Evolutionary conservation across 1,140 invertebrate species (phyloP).

Genomic region (Samia ricini): DNA sequence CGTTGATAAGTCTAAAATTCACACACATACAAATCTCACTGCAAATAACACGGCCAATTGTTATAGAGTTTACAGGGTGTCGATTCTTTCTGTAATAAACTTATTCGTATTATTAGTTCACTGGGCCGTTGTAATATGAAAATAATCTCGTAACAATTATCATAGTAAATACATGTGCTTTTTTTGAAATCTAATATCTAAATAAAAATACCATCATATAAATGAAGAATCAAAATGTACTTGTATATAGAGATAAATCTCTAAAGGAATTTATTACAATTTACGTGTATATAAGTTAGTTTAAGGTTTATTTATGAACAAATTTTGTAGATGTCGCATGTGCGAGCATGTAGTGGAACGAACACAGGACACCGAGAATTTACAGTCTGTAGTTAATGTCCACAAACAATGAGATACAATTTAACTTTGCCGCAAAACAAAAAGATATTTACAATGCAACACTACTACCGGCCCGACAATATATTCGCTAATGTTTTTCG

Average conservation of each 20-base stretch:
- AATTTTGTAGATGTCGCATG: neutral
- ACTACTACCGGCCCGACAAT: constrained; percentile 16
- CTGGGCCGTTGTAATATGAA: too few relatives aligned
- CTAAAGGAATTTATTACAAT: neutral
- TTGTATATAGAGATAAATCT: neutral
- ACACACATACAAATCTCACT: too few relatives aligned
- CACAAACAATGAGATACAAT: constrained; percentile 56
- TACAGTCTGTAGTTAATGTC: constrained; percentile 57
- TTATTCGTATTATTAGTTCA: too few relatives aligned
- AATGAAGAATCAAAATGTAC: neutral
- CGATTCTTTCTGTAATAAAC: too few relatives aligned
- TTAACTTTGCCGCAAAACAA: constrained; percentile 43
- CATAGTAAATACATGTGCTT: too few relatives aligned
- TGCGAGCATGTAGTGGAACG: constrained; percentile 12
- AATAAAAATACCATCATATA: too few relatives aligned
- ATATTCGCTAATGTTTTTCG: constrained; percentile 56
- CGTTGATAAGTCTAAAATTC: too few relatives aligned
- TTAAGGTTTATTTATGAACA: neutral
- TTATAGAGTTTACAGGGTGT: too few relatives aligned
- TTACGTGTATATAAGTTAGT: too few relatives aligned
- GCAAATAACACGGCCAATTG: too few relatives aligned
- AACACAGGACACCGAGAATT: constrained; percentile 38
- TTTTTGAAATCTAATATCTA: too few relatives aligned
- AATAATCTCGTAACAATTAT: too few relatives aligned
- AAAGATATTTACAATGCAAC: constrained; percentile 44